phyloP scores from a whole-genome alignment of 2,113 vertebrate species.

The Carettochelys insculpta region DNA sequence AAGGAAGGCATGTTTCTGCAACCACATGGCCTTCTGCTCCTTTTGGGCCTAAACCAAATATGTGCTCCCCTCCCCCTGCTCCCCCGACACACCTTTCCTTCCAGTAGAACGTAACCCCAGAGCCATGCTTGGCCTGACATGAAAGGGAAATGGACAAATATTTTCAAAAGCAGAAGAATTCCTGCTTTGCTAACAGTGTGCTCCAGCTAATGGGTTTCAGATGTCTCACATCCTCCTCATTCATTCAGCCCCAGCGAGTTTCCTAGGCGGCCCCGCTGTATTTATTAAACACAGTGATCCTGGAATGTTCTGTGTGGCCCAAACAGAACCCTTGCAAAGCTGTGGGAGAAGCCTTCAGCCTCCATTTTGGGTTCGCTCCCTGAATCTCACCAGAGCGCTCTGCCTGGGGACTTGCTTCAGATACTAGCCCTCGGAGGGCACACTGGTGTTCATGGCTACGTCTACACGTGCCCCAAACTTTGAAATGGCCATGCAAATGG shows the following conservation, averaged over 20 bases:
- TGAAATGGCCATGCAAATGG: too few relatives aligned
- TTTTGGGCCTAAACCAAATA: constrained; percentile 45
- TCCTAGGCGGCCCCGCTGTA: constrained; percentile 83
- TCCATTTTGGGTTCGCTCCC: too few relatives aligned
- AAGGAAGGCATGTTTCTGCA: not conserved
- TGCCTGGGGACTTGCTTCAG: too few relatives aligned
- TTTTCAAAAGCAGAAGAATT: constrained; percentile 72
- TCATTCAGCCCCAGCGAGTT: constrained; percentile 83
- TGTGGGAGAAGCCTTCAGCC: constrained; percentile 47
- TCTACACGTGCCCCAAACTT: too few relatives aligned
- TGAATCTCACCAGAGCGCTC: too few relatives aligned
- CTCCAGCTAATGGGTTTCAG: constrained; percentile 85
- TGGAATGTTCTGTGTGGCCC: constrained; percentile 69
- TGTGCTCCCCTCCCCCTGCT: constrained; percentile 46
- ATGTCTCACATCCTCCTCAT: constrained; percentile 85
- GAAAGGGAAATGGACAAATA: constrained; percentile 69
- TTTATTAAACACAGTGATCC: constrained; percentile 76
- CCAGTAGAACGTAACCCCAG: constrained; percentile 69
- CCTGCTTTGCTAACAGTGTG: constrained; percentile 79
- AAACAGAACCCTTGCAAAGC: constrained; percentile 58
- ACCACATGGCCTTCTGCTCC: constrained; percentile 32
- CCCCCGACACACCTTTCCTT: constrained; percentile 70
- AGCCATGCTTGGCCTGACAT: constrained; percentile 66
- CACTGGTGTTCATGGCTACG: too few relatives aligned
- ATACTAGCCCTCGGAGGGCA: too few relatives aligned